phyloP scores from a whole-genome alignment of 2,888 invertebrate species.

The Epistrophe grossulariae region DNA sequence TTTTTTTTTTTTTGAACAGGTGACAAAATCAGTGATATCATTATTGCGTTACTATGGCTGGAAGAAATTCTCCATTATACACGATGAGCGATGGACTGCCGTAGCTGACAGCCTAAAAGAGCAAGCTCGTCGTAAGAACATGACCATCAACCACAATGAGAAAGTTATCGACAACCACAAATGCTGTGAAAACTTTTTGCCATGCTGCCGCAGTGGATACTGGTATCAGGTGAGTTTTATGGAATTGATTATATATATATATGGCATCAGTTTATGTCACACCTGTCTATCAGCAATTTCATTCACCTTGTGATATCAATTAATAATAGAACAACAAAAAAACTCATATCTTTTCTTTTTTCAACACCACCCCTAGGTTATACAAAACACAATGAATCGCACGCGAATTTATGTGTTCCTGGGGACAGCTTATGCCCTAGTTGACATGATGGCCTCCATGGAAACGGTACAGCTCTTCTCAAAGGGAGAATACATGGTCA shows the following conservation, averaged over 20 bases:
- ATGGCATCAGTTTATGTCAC: slow-evolving; percentile 15
- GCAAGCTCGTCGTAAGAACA: slow-evolving; percentile 90
- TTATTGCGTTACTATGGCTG: slow-evolving; percentile 95
- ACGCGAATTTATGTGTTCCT: slow-evolving; percentile 97
- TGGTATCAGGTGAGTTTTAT: slow-evolving; percentile 89
- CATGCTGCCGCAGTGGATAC: slow-evolving; percentile 91
- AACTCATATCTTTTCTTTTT: not conserved
- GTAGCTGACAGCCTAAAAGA: slow-evolving; percentile 92
- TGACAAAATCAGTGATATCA: slow-evolving; percentile 97
- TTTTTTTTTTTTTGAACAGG: slow-evolving; percentile 85
- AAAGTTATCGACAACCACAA: slow-evolving; percentile 89
- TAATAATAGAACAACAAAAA: not conserved
- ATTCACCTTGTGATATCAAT: not conserved
- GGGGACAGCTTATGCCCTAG: slow-evolving; percentile 92
- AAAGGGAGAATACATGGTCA: slow-evolving; percentile 97
- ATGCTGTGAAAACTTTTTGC: slow-evolving; percentile 90
- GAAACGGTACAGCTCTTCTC: slow-evolving; percentile 93
- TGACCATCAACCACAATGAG: slow-evolving; percentile 92
- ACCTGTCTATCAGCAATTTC: not conserved
- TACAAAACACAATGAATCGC: slow-evolving; percentile 92
- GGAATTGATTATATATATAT: not conserved
- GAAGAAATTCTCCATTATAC: slow-evolving; percentile 96
- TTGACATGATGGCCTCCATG: slow-evolving; percentile 96
- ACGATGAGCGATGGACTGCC: slow-evolving; percentile 91
- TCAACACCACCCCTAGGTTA: slow-evolving; percentile 78